Base-by-base conservation (phyloP, 64 coral and sea anemone species). In the Stichodactyla mertensii region DNA sequence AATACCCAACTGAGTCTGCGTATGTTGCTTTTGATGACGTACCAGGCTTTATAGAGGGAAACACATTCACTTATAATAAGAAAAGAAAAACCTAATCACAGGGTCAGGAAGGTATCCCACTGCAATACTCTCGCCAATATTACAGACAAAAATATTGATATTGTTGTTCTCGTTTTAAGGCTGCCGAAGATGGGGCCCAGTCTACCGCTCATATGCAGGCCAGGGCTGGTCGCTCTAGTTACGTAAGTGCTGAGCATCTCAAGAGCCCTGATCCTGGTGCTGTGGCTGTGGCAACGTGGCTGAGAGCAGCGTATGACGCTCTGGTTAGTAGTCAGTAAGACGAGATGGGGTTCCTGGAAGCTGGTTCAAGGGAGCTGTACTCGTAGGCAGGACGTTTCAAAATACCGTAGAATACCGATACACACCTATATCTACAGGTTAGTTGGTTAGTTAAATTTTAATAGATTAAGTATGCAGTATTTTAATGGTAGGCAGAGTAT, bases 191-290 rank as follows among this genome's bases (percentile, higher is more conserved):
- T 16, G 95, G 95, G 16, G 92, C 87, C 11, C 86, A 97, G 83
- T 59, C 86, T 4, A 97, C 95, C 10, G 85, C 91, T 28, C 89
- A n/a, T 57, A 98, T 98, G 95, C 28, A 86, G 82, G 95, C 95
- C 87, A 90, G 89, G 74, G 95, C 95, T 14, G 95, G 95, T 59
- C 86, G 95, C 52, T 91, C 95, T 4, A 98, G 95, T 78, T 94
- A 98, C 26, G 80, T 98, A 31, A 91, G 84, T 11, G 84, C 88
- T 12, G 90, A 89, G 7, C 85, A 86, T 55, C 87, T 98, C 27
- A 94, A 91, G 69, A 85, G 79, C n/a, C 89, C 89, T 84, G 95
- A 98, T 53, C 92, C 95, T 52, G 95, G 95, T 12, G 95, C 95
- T 16, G 69, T 92, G 20, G 92, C 89, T 26, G 95, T 69, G 58